Evolutionary conservation across 2,797 vertebrate species (phyloP).

Genomic region (Myiotriccus ornatus): DNA sequence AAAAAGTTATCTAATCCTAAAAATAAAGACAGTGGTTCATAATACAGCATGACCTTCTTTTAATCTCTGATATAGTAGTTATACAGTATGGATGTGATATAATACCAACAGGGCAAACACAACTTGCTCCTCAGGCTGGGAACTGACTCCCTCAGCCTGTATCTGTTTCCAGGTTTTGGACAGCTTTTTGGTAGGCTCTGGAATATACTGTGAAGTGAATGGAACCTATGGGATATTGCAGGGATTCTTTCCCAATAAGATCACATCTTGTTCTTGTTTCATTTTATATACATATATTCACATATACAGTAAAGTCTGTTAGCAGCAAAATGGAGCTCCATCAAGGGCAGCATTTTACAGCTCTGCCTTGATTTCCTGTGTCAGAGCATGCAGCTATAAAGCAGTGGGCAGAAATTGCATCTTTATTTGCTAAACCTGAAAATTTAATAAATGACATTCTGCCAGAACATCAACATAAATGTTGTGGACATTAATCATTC

Average conservation of each 20-base stretch:
- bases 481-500: background rate
- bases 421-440: conserved; percentile 48
- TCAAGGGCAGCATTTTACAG: conserved; percentile 37
- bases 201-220: conserved; percentile 2
- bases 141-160: background rate
- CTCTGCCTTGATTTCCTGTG: conserved; percentile 53
- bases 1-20: conserved; percentile 73
- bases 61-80: conserved; percentile 66
- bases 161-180: conserved; percentile 40
- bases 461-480: background rate
- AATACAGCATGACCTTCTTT: conserved; percentile 70
- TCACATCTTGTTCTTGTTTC: conserved; percentile 73
- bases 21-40: conserved; percentile 71
- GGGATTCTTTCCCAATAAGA: conserved; percentile 68
- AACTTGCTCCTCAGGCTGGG: background rate
- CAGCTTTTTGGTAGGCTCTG: conserved; percentile 24
- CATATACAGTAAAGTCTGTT: background rate
- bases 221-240: conserved; percentile 46
- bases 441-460: conserved; percentile 14
- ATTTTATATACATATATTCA: conserved; percentile 28
- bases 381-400: conserved; percentile 25
- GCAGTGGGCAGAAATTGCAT: background rate
- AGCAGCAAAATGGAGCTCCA: conserved; percentile 5
- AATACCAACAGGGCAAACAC: conserved; percentile 39
- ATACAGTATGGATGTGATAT: conserved; percentile 37